Percentiles rank a stretch among this genome's conserved stretches.
phyloP scores from a whole-genome alignment of 2,113 vertebrate species.

The Muntiacus muntjak region DNA sequence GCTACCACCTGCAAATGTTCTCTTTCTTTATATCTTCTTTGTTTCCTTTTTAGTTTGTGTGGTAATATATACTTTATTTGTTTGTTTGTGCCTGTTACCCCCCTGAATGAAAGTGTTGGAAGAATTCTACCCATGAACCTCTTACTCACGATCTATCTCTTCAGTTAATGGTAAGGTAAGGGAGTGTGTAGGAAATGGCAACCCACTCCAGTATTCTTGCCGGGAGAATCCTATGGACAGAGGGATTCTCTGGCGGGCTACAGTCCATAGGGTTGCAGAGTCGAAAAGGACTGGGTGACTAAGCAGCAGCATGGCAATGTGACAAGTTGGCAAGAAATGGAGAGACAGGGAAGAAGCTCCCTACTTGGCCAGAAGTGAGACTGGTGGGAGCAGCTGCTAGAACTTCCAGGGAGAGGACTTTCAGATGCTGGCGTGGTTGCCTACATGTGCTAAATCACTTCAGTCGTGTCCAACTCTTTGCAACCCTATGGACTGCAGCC shows the following conservation, averaged over 20 bases:
- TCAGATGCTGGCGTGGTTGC: background rate
- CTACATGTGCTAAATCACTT: background rate
- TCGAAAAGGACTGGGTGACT: background rate
- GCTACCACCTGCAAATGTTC: background rate
- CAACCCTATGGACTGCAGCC: background rate
- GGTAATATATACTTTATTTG: background rate
- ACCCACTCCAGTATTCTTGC: background rate
- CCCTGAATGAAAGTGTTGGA: background rate
- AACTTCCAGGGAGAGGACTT: background rate
- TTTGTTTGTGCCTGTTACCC: background rate
- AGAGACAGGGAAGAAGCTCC: background rate
- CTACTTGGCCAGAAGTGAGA: background rate
- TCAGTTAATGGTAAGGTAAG: background rate
- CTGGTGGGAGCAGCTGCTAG: background rate
- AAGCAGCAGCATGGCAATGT: background rate
- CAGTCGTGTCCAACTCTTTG: background rate
- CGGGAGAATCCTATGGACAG: background rate
- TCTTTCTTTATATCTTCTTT: background rate
- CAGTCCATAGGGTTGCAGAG: background rate
- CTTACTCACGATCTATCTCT: background rate
- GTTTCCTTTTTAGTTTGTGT: background rate
- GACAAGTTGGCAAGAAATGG: background rate
- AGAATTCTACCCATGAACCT: background rate
- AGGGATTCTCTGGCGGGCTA: background rate
- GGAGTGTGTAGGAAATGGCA: background rate